Evolutionary conservation across 2,888 invertebrate species (phyloP), one percentile per base, ranked within the genome.

Genomic region (Pollenia labialis): DNA sequence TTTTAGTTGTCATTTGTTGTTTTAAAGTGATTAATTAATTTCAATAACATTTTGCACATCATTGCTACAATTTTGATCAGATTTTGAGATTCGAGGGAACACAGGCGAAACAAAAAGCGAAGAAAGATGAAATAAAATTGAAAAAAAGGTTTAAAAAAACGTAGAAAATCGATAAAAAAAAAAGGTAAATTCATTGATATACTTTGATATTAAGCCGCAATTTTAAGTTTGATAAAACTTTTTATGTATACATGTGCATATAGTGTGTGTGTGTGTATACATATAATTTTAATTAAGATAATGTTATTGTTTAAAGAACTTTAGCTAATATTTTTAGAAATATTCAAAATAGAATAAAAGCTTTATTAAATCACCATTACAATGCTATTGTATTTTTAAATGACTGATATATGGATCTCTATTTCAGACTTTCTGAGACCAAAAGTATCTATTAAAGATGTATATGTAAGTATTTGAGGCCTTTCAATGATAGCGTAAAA

Each of bases 11-110:
- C 87, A 87, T 87, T 87, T 87, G 87, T 87, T 84, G 84, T 77
- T 87, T 87, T 74, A 81, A 84, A 87, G 87, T 87, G 87, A 87
- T 87, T 87, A 87, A 87, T 87, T 87, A 84, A 87, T 87, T 87
- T 87, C 87, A 87, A 87, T 84, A 87, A 84, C 84, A 87, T 84
- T 87, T 87, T 84, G 87, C 87, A 87, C 84, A 81, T 81, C 87
- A 81, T 77, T 84, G 87, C 76, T 68, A 84, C 87, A 87, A 84
- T 87, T 87, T 87, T 84, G 87, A 87, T 87, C 84, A 87, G 87
- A 84, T 87, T 87, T 85, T 62, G 48, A 84, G 84, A 87, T 87
- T 87, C 60, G 48, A 77, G 69, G 44, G n/a, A 71, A 81, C 54
- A 81, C 42, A 80, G 42, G 60, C 48, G 50, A 60, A 76, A 52